Conservation (phyloP, 2,797 vertebrate species). For the Oreonectes daqikongensis region DNA sequence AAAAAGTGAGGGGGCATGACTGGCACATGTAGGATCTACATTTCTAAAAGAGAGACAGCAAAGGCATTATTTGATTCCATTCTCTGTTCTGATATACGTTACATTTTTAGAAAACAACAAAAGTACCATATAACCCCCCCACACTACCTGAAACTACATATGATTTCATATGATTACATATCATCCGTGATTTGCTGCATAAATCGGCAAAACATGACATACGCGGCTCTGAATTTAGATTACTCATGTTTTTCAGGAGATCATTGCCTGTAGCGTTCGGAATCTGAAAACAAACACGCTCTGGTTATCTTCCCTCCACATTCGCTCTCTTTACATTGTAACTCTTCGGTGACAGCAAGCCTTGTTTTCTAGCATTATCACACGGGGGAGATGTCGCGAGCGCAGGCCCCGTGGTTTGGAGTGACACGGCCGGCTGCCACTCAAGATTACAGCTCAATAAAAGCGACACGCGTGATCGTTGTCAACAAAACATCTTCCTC, state of each 20-base stretch:
- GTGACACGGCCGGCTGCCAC: conserved; percentile 42
- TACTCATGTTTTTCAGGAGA: conserved; percentile 22
- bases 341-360: conserved; percentile 20
- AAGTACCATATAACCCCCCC: neutral
- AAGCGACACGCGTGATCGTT: conserved; percentile 54
- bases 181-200: conserved; percentile 8
- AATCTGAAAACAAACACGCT: conserved; percentile 25
- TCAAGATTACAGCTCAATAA: conserved; percentile 50
- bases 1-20: neutral
- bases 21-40: neutral
- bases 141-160: neutral
- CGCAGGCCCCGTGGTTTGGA: conserved; percentile 6
- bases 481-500: conserved; percentile 47
- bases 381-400: conserved; percentile 18
- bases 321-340: conserved; percentile 36
- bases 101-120: neutral
- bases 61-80: no score
- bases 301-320: conserved; percentile 18
- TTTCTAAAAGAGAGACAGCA: neutral
- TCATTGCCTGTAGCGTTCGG: conserved; percentile 13
- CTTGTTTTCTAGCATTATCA: conserved; percentile 40
- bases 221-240: conserved; percentile 24
- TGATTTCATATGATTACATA: conserved; percentile 20
- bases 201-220: neutral
- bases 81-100: neutral